A percentile compares a stretch with the other conserved stretches of the same genome.
phyloP scores from a whole-genome alignment of 2,888 invertebrate genomes.

The Lycophotia porphyrea region DNA sequence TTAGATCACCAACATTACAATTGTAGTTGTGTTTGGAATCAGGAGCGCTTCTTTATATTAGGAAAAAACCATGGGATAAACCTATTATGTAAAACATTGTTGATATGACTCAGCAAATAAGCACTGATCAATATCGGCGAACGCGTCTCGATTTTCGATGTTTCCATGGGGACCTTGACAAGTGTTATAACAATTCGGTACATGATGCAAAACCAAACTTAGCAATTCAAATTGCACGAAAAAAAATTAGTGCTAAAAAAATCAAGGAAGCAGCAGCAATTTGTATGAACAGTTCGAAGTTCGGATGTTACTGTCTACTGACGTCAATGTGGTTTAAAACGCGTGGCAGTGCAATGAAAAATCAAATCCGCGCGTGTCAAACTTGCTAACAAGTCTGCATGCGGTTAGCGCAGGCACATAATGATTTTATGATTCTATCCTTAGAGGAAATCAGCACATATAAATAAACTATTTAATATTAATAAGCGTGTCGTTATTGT shows the following conservation, averaged over 20 bases:
- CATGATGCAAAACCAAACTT: slow-evolving; percentile 26
- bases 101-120: slow-evolving; percentile 37
- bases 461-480: slow-evolving; percentile 22
- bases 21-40: neutral
- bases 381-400: slow-evolving; percentile 68
- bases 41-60: neutral
- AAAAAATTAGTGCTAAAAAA: slow-evolving; percentile 3
- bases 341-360: slow-evolving; percentile 43
- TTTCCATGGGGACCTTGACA: slow-evolving; percentile 23
- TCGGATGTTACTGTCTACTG: slow-evolving; percentile 56
- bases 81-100: slow-evolving; percentile 14
- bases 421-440: slow-evolving; percentile 42
- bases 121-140: slow-evolving; percentile 17
- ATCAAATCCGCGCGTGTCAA: slow-evolving; percentile 66
- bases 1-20: neutral
- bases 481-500: slow-evolving; percentile 26
- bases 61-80: slow-evolving; percentile 30
- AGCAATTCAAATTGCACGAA: slow-evolving; percentile 41
- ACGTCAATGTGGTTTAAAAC: slow-evolving; percentile 69
- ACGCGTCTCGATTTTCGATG: slow-evolving; percentile 23
- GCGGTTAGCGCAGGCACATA: slow-evolving; percentile 57
- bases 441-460: slow-evolving; percentile 51
- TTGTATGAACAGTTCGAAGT: slow-evolving; percentile 15
- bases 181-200: neutral
- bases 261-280: slow-evolving; percentile 36